Base-by-base conservation (phyloP, 2,888 invertebrate species). In the Caenorhabditis uteleia region DNA sequence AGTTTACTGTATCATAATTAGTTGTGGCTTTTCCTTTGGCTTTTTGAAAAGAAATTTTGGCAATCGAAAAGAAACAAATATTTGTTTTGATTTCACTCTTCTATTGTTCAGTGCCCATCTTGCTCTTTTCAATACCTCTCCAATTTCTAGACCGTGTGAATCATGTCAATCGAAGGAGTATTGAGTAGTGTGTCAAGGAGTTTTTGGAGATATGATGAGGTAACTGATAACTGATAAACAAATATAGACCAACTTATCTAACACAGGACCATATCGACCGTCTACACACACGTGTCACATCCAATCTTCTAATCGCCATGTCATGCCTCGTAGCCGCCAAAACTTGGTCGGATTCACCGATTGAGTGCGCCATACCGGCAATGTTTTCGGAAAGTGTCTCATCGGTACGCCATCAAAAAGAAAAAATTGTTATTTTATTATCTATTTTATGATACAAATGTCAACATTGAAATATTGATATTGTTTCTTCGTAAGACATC, bases 171-270 rank as follows among this genome's bases (percentile, higher is more conserved):
- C 43, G 55, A 61, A 34, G 45, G 40, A n/a, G 29, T 61, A 16
- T 42, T 61, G 18, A 29, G 16, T 26, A 26, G 50, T 16, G 61
- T 55, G n/a, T 48, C 49, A 18, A 39, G 61, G 21, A 46, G 43
- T 42, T 46, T 61, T 43, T 61, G 61, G 61, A 26, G 50, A 16
- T 49, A 55, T 38, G 61, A 61, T 45, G 55, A 61, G 61, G 61
- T 61, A 42, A 14, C 20, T 40, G 34, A 8, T 34, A 14, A 5
- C 25, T 40, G 3, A 40, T 38, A n/a, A 23, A 40, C 4, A 12
- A 40, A n/a, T 2, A 21, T 3, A 23, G 25, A 77, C 77, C 77
- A 74, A 78, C 77, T 77, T 75, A 77, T 75, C 77, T 77, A 78
- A 77, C 77, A 48, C 54, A 65, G 65, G 77, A 77, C 50, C 55